Percentiles rank a stretch among this genome's conserved stretches.
phyloP scores from a whole-genome alignment of 2,113 vertebrate species.

The Atherinomorus stipes region DNA sequence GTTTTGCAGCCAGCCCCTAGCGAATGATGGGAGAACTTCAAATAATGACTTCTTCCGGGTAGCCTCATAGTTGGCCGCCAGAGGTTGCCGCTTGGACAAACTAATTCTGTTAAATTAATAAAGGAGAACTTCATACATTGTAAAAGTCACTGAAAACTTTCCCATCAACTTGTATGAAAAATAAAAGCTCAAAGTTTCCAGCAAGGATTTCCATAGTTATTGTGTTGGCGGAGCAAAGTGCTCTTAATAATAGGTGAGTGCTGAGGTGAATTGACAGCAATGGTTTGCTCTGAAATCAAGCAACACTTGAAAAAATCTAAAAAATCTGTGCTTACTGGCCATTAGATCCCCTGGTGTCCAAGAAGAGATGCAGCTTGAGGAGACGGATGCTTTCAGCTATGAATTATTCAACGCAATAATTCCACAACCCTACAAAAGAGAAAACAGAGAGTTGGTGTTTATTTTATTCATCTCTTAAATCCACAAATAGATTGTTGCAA shows the following conservation, averaged over 20 bases:
- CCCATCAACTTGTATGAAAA: neutral
- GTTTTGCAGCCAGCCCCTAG: too few relatives aligned
- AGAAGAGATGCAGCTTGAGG: constrained; percentile 30
- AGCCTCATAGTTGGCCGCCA: too few relatives aligned
- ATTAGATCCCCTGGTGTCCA: constrained; percentile 35
- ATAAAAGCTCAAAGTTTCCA: neutral
- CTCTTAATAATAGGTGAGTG: constrained; percentile 27
- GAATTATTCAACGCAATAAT: constrained; percentile 73
- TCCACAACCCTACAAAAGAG: constrained; percentile 59
- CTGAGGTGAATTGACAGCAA: constrained; percentile 28
- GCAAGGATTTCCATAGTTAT: constrained; percentile 8
- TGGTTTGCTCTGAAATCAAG: constrained; percentile 52
- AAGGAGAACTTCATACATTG: too few relatives aligned
- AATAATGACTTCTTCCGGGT: too few relatives aligned
- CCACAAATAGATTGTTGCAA: constrained; percentile 71
- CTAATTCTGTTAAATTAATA: too few relatives aligned
- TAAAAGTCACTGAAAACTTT: too few relatives aligned
- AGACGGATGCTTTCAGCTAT: constrained; percentile 72
- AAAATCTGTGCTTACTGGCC: constrained; percentile 47
- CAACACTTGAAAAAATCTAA: constrained; percentile 35
- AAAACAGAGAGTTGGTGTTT: constrained; percentile 63
- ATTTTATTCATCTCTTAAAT: constrained; percentile 66
- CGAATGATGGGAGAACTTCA: too few relatives aligned
- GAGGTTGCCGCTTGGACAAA: too few relatives aligned
- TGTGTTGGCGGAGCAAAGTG: constrained; percentile 1